Evolutionary conservation across 2,113 vertebrate genomes (phyloP), one percentile per base, ranked within the genome.

Genomic region (Zeus faber): DNA sequence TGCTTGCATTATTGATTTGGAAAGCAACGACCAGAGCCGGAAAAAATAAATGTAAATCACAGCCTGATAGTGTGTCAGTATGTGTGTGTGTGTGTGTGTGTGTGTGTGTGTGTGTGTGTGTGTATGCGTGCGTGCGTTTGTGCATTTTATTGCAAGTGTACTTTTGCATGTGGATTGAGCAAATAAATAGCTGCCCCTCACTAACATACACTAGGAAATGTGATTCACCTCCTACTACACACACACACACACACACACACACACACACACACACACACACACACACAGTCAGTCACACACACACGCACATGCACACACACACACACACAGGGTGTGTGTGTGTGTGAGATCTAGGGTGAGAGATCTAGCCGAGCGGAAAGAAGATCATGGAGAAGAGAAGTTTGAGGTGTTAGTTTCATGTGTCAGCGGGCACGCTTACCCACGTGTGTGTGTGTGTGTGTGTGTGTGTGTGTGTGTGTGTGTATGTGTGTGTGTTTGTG

Each of bases 1-100:
- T 41, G 59, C 35, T 59, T 62, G 49, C 46, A 70, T 73, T 65
- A 63, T 77, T 67, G 62, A 70, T 72, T 53, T 7, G 43, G 13
- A 58, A 20, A 10, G 57, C 31, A 48, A 50, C 56, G 27, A 58
- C 43, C 33, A 18, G 17, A 54, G 27, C 7, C 45, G 52, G 35
- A 31, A 54, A 45, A 23, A 47, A 48, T 47, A 41, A 7, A 60
- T 61, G 37, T 60, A 62, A 71, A 64, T 65, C 26, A 45, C 52
- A 33, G 21, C 37, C 47, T 54, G 25, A 55, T 49, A 27, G 25
- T 27, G 26, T 29, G 47, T 18, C 10, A 4, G 45, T 47, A 20
- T 47, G 45, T 13, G 22, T 16, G 13, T 26, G 22, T 26, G 23
- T 26, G 45, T 47, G 45, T 26, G 45, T 47, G 45, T 26, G 45